phyloP scores from a whole-genome alignment of 1,140 invertebrate genomes.

The Dreissena polymorpha region DNA sequence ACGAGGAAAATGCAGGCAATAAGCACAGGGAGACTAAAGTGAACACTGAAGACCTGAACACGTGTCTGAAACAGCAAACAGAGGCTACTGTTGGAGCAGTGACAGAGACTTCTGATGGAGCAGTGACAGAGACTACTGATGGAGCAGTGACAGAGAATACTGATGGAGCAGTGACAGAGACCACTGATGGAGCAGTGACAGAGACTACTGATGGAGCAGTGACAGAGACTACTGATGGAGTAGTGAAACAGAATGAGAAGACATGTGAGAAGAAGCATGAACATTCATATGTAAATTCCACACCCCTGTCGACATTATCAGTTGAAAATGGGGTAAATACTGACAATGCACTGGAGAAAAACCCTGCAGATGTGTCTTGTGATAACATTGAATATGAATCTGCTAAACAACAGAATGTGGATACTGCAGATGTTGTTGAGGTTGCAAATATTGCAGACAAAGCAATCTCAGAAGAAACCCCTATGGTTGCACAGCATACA shows the following conservation, averaged over 20 bases:
- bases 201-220: no score
- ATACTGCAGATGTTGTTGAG: background rate
- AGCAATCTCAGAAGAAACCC: background rate
- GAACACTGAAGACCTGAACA: background rate
- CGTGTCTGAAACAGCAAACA: no score
- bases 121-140: no score
- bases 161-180: no score
- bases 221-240: no score
- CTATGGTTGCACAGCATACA: background rate
- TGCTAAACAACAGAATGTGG: background rate
- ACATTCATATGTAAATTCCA: background rate
- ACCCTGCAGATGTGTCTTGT: slow-evolving; percentile 1
- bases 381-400: background rate
- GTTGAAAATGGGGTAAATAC: background rate
- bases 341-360: background rate
- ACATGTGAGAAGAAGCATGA: background rate
- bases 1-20: slow-evolving; percentile 28
- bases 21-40: background rate
- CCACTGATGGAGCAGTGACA: no score
- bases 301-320: background rate
- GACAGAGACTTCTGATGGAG: no score
- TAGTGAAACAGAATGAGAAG: background rate
- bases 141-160: no score
- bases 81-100: no score
- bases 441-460: background rate